A percentile compares a stretch with the other conserved stretches of the same genome.
These are phyloP conservation scores for Gulo gulo DNA, from an alignment of 2,113 vertebrate genomes.

Conservation along the genomic window DNA sequence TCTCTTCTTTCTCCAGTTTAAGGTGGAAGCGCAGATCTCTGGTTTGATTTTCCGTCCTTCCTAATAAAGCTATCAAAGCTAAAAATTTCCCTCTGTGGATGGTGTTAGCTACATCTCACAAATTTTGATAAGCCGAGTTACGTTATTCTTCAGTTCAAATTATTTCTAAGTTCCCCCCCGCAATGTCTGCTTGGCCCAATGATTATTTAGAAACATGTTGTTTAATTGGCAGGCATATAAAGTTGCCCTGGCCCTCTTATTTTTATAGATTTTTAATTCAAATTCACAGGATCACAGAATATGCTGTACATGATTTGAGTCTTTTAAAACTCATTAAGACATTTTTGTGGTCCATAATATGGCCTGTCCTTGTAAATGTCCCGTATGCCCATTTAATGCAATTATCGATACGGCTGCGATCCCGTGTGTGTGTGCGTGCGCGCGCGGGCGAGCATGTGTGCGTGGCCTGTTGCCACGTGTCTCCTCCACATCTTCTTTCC, in stretches of 20 bases:
- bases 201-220: not conserved
- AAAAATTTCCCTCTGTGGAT: not conserved
- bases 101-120: not conserved
- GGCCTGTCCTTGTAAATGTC: not conserved
- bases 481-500: not conserved
- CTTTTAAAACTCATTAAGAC: not conserved
- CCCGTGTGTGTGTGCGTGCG: not conserved
- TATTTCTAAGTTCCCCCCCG: not conserved
- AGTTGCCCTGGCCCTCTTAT: not conserved
- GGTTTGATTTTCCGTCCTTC: not conserved
- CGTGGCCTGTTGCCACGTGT: not conserved
- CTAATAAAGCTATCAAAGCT: not conserved
- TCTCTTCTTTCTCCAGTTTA: not conserved
- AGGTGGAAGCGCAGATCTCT: not conserved
- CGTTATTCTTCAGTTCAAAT: not conserved
- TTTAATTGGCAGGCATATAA: not conserved
- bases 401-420: fast-evolving
- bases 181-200: not conserved
- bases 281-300: not conserved
- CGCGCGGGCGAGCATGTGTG: too few relatives aligned
- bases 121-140: not conserved
- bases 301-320: not conserved
- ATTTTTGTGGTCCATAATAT: not conserved
- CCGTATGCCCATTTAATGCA: not conserved
- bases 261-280: not conserved